Base-by-base conservation (phyloP, 2,888 invertebrate genomes). In the Syritta pipiens region DNA sequence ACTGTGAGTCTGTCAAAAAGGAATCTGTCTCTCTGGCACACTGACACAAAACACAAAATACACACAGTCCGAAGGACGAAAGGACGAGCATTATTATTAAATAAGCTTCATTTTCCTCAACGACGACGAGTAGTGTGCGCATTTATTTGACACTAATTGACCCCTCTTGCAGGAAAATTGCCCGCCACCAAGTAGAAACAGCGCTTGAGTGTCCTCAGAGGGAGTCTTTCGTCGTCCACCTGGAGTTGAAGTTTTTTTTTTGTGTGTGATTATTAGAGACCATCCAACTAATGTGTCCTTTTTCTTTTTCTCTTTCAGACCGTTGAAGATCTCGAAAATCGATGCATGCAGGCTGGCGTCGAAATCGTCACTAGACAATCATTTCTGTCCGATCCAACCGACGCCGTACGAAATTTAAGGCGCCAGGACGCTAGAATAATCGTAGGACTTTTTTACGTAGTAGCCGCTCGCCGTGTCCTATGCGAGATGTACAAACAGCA, bases 371-470 rank as follows among this genome's bases (percentile, higher is more conserved):
- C 97, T 32, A 91, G 99, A 75, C 98, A 99, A 90, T 97, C 97
- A 84, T 99, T 99, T 88, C 92, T 98, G 68, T 97, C 97, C 57
- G 98, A 99, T 90, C 99, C 99, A 2, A 94, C 95, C 4, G 98
- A 98, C 89, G 98, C 98, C 10, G 98, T 99, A 46, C 92, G 96
- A 82, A 99, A 98, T 89, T 91, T 99, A 40, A 91, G 97, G 81
- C 92, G 98, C 49, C 98, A 98, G 88, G 99, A 99, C 89, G 98
- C 99, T 2, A 91, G 99, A 81, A 97, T 99, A 83, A 97, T 99
- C 83, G 97, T 99, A 20, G 99, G 99, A 0, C 91, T 99, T 59
- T 99, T 99, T 90, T 99, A 99, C 90, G 99, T 98, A 71, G 97
- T 97, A 4, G 98, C 98, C 40, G 99, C 99, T 0, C 91, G 99